These are phyloP conservation scores for Brachymystax lenok DNA, from an alignment of 2,797 vertebrate genomes.

Conservation along the genomic window DNA sequence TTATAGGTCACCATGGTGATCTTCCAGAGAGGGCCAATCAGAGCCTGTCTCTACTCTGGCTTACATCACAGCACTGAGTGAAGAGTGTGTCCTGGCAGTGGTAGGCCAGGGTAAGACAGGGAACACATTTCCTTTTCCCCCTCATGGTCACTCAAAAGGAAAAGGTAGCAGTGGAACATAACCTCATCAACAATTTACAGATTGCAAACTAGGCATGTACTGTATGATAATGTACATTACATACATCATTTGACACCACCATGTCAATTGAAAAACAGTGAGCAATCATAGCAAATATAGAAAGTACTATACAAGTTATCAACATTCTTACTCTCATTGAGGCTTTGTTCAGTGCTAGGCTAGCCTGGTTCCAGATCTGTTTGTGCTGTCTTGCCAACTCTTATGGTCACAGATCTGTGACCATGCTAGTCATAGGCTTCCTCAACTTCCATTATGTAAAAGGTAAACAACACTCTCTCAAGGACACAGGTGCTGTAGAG, in stretches of 20 bases:
- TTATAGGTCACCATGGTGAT: constrained; percentile 35
- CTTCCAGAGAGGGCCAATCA: constrained; percentile 21
- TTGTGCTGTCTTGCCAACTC: not conserved
- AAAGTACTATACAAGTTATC: not conserved
- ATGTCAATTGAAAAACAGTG: not conserved
- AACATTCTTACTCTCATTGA: not conserved
- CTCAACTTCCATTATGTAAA: not conserved
- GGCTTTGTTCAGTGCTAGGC: not conserved
- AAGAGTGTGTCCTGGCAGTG: constrained; percentile 3
- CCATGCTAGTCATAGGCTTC: not conserved
- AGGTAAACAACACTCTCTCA: not conserved
- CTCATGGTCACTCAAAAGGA: not conserved
- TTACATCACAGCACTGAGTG: constrained; percentile 12
- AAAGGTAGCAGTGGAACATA: not conserved
- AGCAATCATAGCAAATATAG: not conserved
- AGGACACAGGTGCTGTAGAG: not conserved
- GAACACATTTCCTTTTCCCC: not conserved
- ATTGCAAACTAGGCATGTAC: not conserved
- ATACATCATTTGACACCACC: not conserved
- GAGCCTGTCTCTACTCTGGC: constrained; percentile 3
- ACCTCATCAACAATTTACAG: not conserved
- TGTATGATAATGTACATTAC: not conserved
- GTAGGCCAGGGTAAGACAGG: not conserved
- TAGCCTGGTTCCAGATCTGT: not conserved
- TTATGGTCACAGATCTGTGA: not conserved